Percentiles rank a stretch among this genome's conserved stretches.
Evolutionary conservation across 2,888 invertebrate genomes (phyloP).

Genomic region (Eristalinus aeneus): DNA sequence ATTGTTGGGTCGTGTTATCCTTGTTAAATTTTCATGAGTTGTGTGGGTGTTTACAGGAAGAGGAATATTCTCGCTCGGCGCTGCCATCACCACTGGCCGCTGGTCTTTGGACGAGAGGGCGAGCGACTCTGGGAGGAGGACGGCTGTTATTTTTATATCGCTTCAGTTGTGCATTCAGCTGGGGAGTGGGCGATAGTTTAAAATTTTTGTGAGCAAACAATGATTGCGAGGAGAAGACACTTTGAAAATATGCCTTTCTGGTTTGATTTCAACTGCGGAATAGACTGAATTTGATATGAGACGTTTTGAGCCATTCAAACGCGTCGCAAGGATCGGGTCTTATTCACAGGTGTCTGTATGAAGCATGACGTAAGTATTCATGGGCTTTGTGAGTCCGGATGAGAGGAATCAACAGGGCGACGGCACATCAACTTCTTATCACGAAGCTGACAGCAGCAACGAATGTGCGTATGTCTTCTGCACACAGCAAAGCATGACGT

Average conservation of each 20-base stretch:
- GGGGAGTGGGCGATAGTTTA: constrained; percentile 40
- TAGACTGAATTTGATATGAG: neutral
- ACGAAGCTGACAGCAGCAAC: neutral
- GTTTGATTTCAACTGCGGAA: neutral
- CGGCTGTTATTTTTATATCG: constrained; percentile 47
- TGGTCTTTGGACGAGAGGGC: constrained; percentile 46
- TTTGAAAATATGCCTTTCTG: constrained; percentile 35
- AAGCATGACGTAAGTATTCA: neutral
- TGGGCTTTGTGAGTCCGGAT: too few species aligned
- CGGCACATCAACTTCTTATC: neutral
- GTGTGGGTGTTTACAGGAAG: constrained; percentile 70
- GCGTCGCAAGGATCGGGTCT: too few species aligned
- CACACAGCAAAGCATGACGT: neutral
- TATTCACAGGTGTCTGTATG: too few species aligned
- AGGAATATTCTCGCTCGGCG: constrained; percentile 49
- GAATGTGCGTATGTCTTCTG: constrained; percentile 15
- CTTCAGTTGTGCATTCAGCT: constrained; percentile 47
- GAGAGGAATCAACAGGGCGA: neutral
- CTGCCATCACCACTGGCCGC: constrained; percentile 33
- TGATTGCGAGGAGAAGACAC: constrained; percentile 38
- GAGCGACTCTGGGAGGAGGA: constrained; percentile 7
- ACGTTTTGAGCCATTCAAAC: neutral
- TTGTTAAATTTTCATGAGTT: constrained; percentile 69
- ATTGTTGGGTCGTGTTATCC: constrained; percentile 72
- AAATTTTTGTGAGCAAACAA: constrained; percentile 51